Evolutionary conservation across 2,113 vertebrate genomes (phyloP).

Genomic region (Petrocephalus zakoni): DNA sequence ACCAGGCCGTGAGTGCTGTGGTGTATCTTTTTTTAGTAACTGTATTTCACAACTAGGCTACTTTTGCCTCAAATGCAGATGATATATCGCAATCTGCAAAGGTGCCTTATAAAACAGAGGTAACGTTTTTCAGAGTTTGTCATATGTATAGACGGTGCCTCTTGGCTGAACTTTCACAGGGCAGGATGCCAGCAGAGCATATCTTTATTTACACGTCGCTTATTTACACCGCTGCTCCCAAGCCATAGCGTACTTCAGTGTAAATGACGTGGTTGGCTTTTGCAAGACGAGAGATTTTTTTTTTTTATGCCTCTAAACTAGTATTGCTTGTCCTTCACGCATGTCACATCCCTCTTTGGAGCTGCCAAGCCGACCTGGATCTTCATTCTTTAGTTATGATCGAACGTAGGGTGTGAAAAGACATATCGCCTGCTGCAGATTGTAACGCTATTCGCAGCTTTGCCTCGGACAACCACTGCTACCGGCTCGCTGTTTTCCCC

Average conservation of each 20-base stretch:
- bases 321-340: neutral
- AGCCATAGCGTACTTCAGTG: neutral
- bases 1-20: neutral
- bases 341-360: neutral
- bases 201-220: constrained; percentile 4
- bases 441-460: neutral
- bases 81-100: neutral
- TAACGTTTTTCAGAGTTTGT: neutral
- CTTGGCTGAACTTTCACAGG: neutral
- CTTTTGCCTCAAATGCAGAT: neutral
- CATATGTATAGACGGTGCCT: neutral
- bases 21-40: neutral
- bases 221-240: neutral
- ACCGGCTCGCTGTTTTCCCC: neutral
- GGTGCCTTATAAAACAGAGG: neutral
- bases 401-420: neutral
- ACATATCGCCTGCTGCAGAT: no score
- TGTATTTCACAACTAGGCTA: neutral
- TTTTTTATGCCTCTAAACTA: neutral
- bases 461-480: neutral
- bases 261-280: neutral
- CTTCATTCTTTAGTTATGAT: neutral
- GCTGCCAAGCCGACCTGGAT: neutral
- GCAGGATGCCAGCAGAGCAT: neutral
- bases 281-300: neutral